Evolutionary conservation across 2,113 vertebrate species (phyloP).

Genomic region (Cichladusa arquata): DNA sequence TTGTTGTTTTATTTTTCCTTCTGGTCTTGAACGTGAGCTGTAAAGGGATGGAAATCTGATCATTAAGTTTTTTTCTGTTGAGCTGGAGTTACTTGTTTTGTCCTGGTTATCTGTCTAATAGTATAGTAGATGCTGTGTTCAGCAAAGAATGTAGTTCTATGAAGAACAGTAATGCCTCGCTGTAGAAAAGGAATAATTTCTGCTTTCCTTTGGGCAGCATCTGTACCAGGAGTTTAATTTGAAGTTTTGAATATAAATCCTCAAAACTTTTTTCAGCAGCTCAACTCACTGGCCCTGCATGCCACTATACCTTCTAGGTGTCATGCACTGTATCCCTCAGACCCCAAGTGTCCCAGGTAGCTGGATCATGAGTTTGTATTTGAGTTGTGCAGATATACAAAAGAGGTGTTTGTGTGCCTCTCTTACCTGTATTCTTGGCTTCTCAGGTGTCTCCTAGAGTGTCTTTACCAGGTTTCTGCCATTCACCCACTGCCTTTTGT

Average conservation of each 20-base stretch:
- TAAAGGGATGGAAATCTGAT: neutral
- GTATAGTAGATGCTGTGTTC: neutral
- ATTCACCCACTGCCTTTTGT: neutral
- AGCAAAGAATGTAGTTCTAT: neutral
- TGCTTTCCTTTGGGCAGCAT: neutral
- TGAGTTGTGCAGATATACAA: neutral
- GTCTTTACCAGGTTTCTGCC: neutral
- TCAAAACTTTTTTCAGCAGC: neutral
- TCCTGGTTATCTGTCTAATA: neutral
- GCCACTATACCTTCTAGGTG: neutral
- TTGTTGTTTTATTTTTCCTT: rapidly evolving
- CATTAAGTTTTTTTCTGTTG: neutral
- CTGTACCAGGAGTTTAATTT: neutral
- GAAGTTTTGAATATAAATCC: neutral
- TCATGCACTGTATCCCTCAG: neutral
- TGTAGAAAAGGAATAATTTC: neutral
- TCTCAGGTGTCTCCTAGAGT: neutral
- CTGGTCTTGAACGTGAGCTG: neutral
- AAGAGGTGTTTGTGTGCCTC: neutral
- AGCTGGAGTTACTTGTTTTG: neutral
- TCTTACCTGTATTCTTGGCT: neutral
- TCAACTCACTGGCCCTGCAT: neutral
- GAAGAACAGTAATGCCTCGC: neutral
- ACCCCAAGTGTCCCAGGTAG: rapidly evolving
- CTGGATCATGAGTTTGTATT: neutral